A percentile compares a stretch with the other conserved stretches of the same genome.
These are phyloP conservation scores for Dinomys branickii DNA, from an alignment of 2,113 vertebrate genomes.

Conservation along the genomic window DNA sequence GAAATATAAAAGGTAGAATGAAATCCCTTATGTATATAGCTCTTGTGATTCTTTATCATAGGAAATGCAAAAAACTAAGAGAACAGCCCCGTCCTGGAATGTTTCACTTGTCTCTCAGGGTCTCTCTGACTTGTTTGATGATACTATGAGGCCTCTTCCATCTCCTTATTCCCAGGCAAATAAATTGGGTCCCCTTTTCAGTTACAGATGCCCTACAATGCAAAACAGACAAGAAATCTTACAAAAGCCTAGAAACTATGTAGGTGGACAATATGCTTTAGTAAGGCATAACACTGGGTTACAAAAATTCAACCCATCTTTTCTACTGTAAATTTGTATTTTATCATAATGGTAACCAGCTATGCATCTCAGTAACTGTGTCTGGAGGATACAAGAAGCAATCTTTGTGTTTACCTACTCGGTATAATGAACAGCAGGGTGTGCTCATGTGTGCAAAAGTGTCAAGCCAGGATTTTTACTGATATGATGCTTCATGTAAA, in stretches of 20 bases:
- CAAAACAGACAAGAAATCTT: background rate
- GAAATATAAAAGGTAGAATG: background rate
- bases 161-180: background rate
- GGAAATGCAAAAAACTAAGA: background rate
- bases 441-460: background rate
- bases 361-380: background rate
- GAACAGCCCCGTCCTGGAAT: background rate
- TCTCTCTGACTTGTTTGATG: background rate
- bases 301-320: background rate
- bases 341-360: background rate
- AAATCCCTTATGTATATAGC: background rate
- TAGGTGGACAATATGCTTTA: background rate
- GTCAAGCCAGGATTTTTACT: background rate
- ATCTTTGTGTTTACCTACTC: background rate
- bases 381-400: background rate
- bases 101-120: background rate
- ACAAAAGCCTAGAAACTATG: background rate
- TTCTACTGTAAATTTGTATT: background rate
- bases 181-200: background rate
- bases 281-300: background rate
- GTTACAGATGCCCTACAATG: background rate
- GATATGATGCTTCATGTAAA: too few species aligned
- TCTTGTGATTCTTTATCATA: background rate
- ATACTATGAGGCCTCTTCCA: background rate
- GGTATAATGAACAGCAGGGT: background rate